These are phyloP conservation scores for Nebria salina DNA, from an alignment of 2,888 invertebrate genomes.

Conservation along the genomic window DNA sequence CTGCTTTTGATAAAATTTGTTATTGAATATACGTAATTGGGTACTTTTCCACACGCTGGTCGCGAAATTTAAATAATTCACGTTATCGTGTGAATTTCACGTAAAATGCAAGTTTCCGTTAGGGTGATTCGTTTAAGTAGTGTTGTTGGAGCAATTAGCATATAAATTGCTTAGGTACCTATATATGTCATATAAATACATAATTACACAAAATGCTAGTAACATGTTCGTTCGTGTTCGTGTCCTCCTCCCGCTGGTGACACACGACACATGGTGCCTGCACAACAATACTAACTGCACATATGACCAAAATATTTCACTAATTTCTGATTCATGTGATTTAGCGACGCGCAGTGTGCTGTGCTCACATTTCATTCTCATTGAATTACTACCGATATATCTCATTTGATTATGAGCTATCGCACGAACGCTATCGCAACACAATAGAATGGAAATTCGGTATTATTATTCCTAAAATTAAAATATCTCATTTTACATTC, in stretches of 20 bases:
- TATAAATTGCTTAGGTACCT: constrained; percentile 35
- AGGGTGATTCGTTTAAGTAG: constrained; percentile 34
- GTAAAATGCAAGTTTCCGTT: constrained; percentile 32
- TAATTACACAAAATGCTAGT: constrained; percentile 39
- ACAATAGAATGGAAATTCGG: background rate
- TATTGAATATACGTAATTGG: too few relatives aligned
- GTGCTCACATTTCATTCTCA: background rate
- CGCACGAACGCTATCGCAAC: background rate
- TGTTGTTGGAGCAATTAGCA: constrained; percentile 42
- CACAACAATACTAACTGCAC: background rate
- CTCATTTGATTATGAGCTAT: background rate
- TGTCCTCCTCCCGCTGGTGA: background rate
- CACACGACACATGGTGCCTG: constrained; percentile 7
- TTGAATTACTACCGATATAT: background rate
- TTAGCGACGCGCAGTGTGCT: background rate
- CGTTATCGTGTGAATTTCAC: background rate
- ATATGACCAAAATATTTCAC: background rate
- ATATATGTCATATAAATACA: constrained; percentile 39
- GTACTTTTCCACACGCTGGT: too few relatives aligned
- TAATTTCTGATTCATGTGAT: constrained; percentile 1
- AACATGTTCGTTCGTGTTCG: constrained; percentile 17
- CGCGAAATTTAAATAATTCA: too few relatives aligned
- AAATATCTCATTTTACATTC: background rate
- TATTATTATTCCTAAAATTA: background rate
- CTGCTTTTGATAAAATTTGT: too few relatives aligned